These are phyloP conservation scores for Thomomys bottae DNA, from an alignment of 2,113 vertebrate species.

Conservation along the genomic window DNA sequence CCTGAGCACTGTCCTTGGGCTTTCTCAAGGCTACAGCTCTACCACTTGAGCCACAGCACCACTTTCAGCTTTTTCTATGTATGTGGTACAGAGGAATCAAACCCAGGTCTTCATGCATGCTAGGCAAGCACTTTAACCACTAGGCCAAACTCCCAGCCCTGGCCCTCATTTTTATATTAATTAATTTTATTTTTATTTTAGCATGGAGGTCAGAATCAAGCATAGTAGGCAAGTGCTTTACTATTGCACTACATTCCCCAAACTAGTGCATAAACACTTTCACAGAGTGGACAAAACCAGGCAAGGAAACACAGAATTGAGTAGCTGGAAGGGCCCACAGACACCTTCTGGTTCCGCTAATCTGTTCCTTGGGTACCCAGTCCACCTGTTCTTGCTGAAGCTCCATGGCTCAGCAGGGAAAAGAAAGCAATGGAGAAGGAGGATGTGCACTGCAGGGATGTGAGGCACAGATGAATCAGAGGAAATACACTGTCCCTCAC, in stretches of 20 bases:
- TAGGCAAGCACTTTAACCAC: no score
- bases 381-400: not conserved
- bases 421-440: no score
- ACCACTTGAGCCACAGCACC: no score
- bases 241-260: not conserved
- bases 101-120: no score
- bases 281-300: not conserved
- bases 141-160: no score
- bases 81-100: no score
- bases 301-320: not conserved
- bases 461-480: not conserved
- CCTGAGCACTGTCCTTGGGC: no score
- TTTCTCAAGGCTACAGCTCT: no score
- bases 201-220: not conserved
- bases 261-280: not conserved
- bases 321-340: not conserved
- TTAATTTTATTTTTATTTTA: no score
- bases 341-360: not conserved
- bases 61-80: no score
- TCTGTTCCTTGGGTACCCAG: not conserved
- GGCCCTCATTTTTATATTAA: no score
- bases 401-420: no score
- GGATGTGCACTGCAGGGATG: not conserved
- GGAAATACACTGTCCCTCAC: constrained; percentile 82
- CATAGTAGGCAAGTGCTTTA: not conserved